A percentile compares a stretch with the other conserved stretches of the same genome.
These are phyloP conservation scores for Galerucella nymphaeae DNA, from an alignment of 2,888 invertebrate genomes.

Conservation along the genomic window DNA sequence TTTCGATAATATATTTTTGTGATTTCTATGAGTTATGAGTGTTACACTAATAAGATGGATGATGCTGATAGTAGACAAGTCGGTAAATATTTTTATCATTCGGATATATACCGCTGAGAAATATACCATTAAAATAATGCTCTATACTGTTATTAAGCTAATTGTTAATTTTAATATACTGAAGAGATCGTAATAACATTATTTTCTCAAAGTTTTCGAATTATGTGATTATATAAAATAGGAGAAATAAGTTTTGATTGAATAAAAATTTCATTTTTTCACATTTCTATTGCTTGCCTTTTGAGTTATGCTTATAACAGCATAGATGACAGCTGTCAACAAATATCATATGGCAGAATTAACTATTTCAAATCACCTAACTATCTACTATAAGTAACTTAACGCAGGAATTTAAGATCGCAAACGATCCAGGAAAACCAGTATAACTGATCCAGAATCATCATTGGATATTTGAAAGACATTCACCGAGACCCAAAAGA, in stretches of 20 bases:
- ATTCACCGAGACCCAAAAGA: too few relatives aligned
- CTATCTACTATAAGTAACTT: too few relatives aligned
- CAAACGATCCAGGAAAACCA: too few relatives aligned
- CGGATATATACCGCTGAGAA: constrained; percentile 1
- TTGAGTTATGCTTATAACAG: too few relatives aligned
- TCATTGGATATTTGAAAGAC: too few relatives aligned
- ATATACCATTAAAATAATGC: neutral
- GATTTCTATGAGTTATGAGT: constrained; percentile 29
- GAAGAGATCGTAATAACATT: neutral
- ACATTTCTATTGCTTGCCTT: too few relatives aligned
- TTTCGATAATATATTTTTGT: constrained; percentile 41
- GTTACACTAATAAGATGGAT: constrained; percentile 20
- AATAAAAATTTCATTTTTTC: too few relatives aligned
- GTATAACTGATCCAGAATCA: too few relatives aligned
- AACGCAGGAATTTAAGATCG: too few relatives aligned
- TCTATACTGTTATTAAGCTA: constrained; percentile 6
- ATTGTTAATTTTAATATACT: constrained; percentile 2
- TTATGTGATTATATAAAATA: neutral
- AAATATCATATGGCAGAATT: too few relatives aligned
- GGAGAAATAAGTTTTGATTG: neutral
- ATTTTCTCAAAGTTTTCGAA: neutral
- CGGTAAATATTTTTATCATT: constrained; percentile 24
- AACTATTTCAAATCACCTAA: too few relatives aligned
- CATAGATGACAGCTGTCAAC: too few relatives aligned
- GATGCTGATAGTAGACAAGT: constrained; percentile 23